These are phyloP conservation scores for Dastarcus helophoroides DNA, from an alignment of 2,888 invertebrate genomes.

Conservation along the genomic window DNA sequence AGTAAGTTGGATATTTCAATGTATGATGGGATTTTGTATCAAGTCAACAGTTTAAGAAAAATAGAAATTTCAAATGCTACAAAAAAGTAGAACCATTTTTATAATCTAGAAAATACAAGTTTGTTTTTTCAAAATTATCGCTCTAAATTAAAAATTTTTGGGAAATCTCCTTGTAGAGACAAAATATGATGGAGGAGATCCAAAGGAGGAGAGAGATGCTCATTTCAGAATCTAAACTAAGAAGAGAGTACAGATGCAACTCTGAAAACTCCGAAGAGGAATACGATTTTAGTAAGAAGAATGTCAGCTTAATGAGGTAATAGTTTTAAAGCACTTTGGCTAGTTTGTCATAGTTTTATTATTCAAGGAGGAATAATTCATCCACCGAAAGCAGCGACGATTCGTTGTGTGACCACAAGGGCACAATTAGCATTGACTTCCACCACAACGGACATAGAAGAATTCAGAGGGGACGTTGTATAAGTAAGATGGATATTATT, in stretches of 20 bases:
- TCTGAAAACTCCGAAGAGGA: constrained; percentile 20
- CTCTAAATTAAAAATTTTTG: neutral
- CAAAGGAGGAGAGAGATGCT: constrained; percentile 67
- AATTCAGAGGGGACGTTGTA: constrained; percentile 63
- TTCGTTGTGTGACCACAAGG: constrained; percentile 44
- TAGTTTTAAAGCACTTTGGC: constrained; percentile 32
- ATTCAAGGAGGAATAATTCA: constrained; percentile 34
- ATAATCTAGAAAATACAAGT: constrained; percentile 2
- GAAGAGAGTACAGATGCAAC: constrained; percentile 30
- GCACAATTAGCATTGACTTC: constrained; percentile 44
- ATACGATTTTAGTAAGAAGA: neutral
- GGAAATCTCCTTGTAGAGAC: constrained; percentile 37
- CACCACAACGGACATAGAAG: constrained; percentile 44
- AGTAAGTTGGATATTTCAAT: constrained; percentile 30
- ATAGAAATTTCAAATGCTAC: neutral
- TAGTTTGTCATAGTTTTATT: constrained; percentile 14
- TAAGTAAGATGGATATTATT: constrained; percentile 42
- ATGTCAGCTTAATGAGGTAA: constrained; percentile 13
- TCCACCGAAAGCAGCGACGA: constrained; percentile 47
- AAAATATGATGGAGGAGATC: constrained; percentile 65
- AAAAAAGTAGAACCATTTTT: neutral
- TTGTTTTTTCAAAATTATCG: neutral
- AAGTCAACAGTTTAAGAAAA: too few species aligned
- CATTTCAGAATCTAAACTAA: constrained; percentile 51
- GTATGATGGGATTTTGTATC: too few species aligned